Conservation (phyloP, 2,113 vertebrate genomes). For the Pao palembangensis region DNA sequence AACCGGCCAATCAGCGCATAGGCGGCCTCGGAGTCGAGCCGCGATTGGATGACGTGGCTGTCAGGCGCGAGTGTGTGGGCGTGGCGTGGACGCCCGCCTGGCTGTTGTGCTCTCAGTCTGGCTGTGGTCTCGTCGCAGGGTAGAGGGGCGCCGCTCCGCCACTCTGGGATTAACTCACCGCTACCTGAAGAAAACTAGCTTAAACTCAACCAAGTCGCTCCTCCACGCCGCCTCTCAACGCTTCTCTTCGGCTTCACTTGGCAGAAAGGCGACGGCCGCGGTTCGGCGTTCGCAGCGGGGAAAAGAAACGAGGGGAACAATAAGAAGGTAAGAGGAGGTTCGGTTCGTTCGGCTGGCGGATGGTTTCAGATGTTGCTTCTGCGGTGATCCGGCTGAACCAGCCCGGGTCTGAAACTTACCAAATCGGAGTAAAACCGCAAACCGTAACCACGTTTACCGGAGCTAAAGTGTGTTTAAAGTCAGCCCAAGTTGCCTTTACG, state of each 20-base stretch:
- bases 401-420: constrained; percentile 18
- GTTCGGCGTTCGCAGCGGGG: neutral
- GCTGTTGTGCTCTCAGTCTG: constrained; percentile 60
- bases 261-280: constrained; percentile 1
- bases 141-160: constrained; percentile 40
- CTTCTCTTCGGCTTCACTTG: neutral
- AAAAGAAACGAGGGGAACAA: constrained; percentile 8
- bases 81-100: constrained; percentile 22
- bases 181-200: constrained; percentile 26
- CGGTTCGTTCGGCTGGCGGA: constrained; percentile 1
- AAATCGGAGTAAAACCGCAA: neutral
- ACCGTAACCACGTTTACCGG: neutral
- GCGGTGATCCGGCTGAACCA: constrained; percentile 21
- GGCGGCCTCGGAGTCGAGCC: accelerated
- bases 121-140: constrained; percentile 47
- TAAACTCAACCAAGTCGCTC: constrained; percentile 14
- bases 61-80: constrained; percentile 44
- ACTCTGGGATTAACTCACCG: constrained; percentile 62
- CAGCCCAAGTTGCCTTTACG: neutral
- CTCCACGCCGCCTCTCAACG: neutral
- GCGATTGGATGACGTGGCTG: constrained; percentile 53
- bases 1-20: constrained; percentile 31
- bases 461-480: neutral
- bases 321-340: constrained; percentile 43
- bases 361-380: constrained; percentile 21